Conservation (phyloP, 1,140 invertebrate genomes). For the Lepidurus arcticus region DNA sequence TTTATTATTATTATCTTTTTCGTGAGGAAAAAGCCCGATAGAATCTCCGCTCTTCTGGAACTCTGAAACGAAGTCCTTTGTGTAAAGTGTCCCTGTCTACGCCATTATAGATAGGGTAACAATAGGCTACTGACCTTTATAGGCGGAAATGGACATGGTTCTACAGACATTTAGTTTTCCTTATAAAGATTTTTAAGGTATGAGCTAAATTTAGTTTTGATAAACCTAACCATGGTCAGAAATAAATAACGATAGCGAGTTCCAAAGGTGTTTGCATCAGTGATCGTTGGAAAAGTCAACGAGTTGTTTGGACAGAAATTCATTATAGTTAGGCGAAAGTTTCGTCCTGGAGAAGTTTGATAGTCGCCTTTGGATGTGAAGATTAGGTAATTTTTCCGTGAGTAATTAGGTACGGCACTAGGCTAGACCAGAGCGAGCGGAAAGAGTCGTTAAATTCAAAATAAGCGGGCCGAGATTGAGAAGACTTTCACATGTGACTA, state of each 20-base stretch:
- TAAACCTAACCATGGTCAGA: not conserved
- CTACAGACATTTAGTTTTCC: not conserved
- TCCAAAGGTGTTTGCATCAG: too few relatives aligned
- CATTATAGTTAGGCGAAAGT: too few relatives aligned
- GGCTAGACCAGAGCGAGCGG: not conserved
- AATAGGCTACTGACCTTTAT: not conserved
- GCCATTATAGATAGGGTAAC: not conserved
- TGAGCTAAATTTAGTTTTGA: not conserved
- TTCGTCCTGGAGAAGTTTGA: too few relatives aligned
- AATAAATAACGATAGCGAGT: too few relatives aligned
- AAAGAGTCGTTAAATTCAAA: not conserved
- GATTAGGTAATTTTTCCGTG: too few relatives aligned
- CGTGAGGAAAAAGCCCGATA: not conserved
- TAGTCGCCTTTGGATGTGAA: too few relatives aligned
- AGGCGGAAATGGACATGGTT: not conserved
- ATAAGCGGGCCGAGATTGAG: not conserved
- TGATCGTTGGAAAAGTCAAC: too few relatives aligned
- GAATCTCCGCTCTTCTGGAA: not conserved
- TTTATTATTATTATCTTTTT: not conserved
- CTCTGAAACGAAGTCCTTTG: not conserved
- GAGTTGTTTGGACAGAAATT: too few relatives aligned
- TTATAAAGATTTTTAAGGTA: not conserved
- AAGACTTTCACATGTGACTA: constrained; percentile 1
- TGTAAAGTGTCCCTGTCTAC: not conserved
- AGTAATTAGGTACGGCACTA: too few relatives aligned